A percentile compares a stretch with the other conserved stretches of the same genome.
These are phyloP conservation scores for Raja brachyura DNA, from an alignment of 2,113 vertebrate species.

Conservation along the genomic window DNA sequence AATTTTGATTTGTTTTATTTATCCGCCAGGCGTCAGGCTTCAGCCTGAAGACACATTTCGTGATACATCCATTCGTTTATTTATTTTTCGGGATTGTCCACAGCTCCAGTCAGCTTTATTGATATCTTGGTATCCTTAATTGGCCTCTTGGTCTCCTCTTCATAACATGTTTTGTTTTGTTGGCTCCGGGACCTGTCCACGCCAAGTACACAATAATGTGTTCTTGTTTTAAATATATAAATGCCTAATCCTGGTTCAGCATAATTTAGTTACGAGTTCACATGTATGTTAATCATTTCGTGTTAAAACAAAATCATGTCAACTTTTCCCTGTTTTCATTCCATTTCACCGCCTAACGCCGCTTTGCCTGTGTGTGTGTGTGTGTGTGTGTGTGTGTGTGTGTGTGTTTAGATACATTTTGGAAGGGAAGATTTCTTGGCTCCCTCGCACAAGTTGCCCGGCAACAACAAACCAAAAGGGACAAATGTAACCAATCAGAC, in stretches of 20 bases:
- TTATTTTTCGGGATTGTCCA: not conserved
- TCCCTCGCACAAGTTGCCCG: constrained; percentile 81
- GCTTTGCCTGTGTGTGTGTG: constrained; percentile 50
- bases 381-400: too few relatives aligned
- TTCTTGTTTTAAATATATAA: too few relatives aligned
- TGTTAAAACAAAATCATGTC: constrained; percentile 39
- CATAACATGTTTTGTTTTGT: not conserved
- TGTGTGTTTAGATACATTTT: constrained; percentile 17
- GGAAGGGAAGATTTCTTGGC: constrained; percentile 84
- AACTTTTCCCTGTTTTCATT: constrained; percentile 48
- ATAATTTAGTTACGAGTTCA: constrained; percentile 49
- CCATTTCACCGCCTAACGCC: constrained; percentile 58
- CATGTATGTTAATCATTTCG: constrained; percentile 53
- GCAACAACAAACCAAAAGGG: constrained; percentile 72
- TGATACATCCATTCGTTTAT: not conserved
- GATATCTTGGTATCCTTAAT: too few relatives aligned
- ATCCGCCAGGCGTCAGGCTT: not conserved
- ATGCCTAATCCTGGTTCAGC: not conserved
- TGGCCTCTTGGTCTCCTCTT: not conserved
- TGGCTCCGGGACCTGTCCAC: not conserved
- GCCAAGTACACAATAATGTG: not conserved
- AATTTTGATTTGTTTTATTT: not conserved
- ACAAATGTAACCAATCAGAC: constrained; percentile 67
- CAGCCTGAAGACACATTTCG: not conserved
- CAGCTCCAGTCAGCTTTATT: not conserved